Evolutionary conservation across 2,888 invertebrate genomes (phyloP).

Genomic region (Scaeva pyrastri): DNA sequence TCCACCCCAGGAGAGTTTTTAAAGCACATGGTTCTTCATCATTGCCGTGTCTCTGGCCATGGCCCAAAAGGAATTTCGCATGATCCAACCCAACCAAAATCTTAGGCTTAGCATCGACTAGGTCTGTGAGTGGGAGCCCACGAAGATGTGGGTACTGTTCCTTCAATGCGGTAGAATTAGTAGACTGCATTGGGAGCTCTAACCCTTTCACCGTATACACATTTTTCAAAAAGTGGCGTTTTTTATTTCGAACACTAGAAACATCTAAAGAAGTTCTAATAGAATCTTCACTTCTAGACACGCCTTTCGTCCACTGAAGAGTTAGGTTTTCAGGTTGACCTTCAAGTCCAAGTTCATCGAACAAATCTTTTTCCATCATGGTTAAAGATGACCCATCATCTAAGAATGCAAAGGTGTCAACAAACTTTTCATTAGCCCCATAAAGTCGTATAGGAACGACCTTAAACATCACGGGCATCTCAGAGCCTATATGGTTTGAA

Average conservation of each 20-base stretch:
- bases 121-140: conserved; percentile 19
- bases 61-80: conserved; percentile 37
- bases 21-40: conserved; percentile 35
- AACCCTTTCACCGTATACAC: conserved; percentile 28
- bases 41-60: conserved; percentile 33
- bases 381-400: conserved; percentile 44
- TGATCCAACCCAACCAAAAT: conserved; percentile 47
- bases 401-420: conserved; percentile 8
- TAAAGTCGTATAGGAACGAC: no score
- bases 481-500: no score
- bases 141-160: conserved; percentile 4
- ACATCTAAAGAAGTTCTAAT: conserved; percentile 11
- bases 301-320: neutral
- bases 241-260: conserved; percentile 8
- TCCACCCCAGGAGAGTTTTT: conserved; percentile 47
- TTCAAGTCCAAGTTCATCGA: conserved; percentile 32
- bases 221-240: conserved; percentile 7
- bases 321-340: conserved; percentile 15
- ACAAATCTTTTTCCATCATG: conserved; percentile 44
- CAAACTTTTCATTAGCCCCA: no score
- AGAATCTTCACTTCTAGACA: conserved; percentile 19
- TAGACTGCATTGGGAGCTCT: conserved; percentile 23
- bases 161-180: conserved; percentile 7
- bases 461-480: no score
- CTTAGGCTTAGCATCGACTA: conserved; percentile 15